phyloP scores from a whole-genome alignment of 2,888 invertebrate species.

The Drosophila paracracens region DNA sequence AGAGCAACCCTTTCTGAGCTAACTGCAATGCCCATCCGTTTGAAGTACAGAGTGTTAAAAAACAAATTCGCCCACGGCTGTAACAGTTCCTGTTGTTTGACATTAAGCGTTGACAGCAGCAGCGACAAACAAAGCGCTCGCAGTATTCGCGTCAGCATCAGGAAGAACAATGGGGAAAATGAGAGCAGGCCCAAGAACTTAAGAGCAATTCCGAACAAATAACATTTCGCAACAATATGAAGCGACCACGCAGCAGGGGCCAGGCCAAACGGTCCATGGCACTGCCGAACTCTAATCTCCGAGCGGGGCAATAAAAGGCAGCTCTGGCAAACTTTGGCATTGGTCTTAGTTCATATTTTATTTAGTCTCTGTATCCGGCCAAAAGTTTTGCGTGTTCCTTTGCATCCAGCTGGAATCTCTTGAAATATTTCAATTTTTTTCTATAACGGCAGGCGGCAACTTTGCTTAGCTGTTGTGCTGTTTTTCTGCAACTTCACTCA shows the following conservation, averaged over 20 bases:
- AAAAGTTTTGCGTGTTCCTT: slow-evolving; percentile 40
- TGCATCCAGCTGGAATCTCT: slow-evolving; percentile 40
- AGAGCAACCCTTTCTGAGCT: neutral
- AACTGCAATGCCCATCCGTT: slow-evolving; percentile 6
- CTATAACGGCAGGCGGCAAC: slow-evolving; percentile 38
- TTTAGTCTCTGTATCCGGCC: slow-evolving; percentile 66
- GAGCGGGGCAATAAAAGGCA: slow-evolving; percentile 72
- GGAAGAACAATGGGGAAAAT: slow-evolving; percentile 19
- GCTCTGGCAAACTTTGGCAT: slow-evolving; percentile 74
- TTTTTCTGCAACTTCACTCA: slow-evolving; percentile 28
- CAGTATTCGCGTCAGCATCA: slow-evolving; percentile 22
- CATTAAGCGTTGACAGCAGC: slow-evolving; percentile 52
- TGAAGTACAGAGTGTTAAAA: slow-evolving; percentile 12
- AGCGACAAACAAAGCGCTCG: slow-evolving; percentile 31
- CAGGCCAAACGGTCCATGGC: slow-evolving; percentile 10
- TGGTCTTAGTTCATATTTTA: slow-evolving; percentile 74
- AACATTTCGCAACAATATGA: slow-evolving; percentile 63
- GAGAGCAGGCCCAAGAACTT: slow-evolving; percentile 60
- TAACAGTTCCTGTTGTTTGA: slow-evolving; percentile 28
- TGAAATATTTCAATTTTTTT: slow-evolving; percentile 68
- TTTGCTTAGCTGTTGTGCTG: slow-evolving; percentile 36
- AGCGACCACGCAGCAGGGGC: slow-evolving; percentile 29
- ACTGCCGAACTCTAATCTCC: slow-evolving; percentile 56
- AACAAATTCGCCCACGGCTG: slow-evolving; percentile 19
- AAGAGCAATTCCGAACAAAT: slow-evolving; percentile 70